Percentiles rank a stretch among this genome's conserved stretches.
phyloP scores from a whole-genome alignment of 2,113 vertebrate species.

The Rafetus swinhoei region DNA sequence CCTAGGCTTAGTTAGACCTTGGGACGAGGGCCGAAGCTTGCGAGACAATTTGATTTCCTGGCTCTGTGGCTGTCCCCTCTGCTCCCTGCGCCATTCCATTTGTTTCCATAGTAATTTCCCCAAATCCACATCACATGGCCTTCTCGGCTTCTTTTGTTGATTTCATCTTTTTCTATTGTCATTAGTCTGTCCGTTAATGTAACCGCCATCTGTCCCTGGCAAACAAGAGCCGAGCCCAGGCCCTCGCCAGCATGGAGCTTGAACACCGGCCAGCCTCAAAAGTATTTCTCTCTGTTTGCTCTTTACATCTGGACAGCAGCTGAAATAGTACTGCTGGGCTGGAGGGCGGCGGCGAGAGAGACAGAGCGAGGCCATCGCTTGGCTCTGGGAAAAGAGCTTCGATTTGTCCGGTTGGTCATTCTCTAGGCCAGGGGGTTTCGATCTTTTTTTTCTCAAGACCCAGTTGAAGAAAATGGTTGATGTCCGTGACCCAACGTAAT shows the following conservation, averaged over 20 bases:
- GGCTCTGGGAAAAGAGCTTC: not conserved
- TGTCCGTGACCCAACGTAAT: no score
- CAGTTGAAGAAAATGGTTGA: no score
- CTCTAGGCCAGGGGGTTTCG: not conserved
- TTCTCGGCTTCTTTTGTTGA: not conserved
- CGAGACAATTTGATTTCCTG: not conserved
- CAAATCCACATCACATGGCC: not conserved
- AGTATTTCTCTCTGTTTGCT: conserved; percentile 23
- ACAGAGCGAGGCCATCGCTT: not conserved
- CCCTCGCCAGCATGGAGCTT: not conserved
- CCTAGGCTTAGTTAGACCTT: not conserved
- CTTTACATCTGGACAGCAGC: conserved; percentile 26
- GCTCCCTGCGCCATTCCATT: not conserved
- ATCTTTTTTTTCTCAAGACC: no score
- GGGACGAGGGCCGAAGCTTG: not conserved
- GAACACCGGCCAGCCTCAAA: not conserved
- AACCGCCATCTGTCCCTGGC: not conserved
- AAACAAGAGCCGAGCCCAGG: not conserved
- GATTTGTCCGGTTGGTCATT: not conserved
- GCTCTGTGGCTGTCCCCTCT: no score
- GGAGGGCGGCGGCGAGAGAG: not conserved
- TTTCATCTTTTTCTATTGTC: not conserved
- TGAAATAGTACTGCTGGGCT: not conserved
- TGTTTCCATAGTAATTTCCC: not conserved
- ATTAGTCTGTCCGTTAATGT: not conserved